Evolutionary conservation across 2,888 invertebrate species (phyloP).

Genomic region (Chrysina gloriosa): DNA sequence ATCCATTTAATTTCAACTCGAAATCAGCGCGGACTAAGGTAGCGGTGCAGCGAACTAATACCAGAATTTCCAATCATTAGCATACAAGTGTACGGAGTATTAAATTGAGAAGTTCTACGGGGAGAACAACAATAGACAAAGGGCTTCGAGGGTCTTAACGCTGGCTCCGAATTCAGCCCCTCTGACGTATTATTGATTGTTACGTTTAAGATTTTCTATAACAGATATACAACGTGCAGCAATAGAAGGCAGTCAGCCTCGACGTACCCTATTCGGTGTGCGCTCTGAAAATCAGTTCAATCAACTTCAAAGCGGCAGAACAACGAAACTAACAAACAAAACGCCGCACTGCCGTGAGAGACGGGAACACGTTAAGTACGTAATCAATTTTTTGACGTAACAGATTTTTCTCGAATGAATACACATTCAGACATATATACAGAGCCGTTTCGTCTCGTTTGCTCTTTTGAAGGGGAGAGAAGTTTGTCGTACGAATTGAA

Average conservation of each 20-base stretch:
- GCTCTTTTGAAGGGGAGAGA: too few species aligned
- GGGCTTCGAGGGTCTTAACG: slow-evolving; percentile 41
- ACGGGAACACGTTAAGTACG: slow-evolving; percentile 8
- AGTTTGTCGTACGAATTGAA: too few species aligned
- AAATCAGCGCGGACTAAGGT: slow-evolving; percentile 8
- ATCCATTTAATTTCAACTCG: slow-evolving; percentile 19
- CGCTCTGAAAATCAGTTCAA: slow-evolving; percentile 16
- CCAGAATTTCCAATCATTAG: slow-evolving; percentile 38
- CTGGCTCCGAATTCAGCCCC: slow-evolving; percentile 30
- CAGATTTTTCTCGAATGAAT: slow-evolving; percentile 13
- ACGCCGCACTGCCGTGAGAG: background rate
- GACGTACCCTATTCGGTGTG: background rate
- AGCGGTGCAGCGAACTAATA: slow-evolving; percentile 17
- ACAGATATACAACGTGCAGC: slow-evolving; percentile 23
- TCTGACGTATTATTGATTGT: slow-evolving; percentile 34
- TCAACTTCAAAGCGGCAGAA: slow-evolving; percentile 19
- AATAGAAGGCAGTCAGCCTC: background rate
- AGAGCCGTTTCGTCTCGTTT: too few species aligned
- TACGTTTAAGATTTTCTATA: slow-evolving; percentile 33
- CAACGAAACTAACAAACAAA: slow-evolving; percentile 12
- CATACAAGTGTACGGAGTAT: slow-evolving; percentile 43
- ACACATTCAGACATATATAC: too few species aligned
- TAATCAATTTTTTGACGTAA: slow-evolving; percentile 25
- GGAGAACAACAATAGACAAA: slow-evolving; percentile 43
- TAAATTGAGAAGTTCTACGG: slow-evolving; percentile 41